Evolutionary conservation across 2,797 vertebrate species (phyloP).

Genomic region (Hypotaenidia okinawae): DNA sequence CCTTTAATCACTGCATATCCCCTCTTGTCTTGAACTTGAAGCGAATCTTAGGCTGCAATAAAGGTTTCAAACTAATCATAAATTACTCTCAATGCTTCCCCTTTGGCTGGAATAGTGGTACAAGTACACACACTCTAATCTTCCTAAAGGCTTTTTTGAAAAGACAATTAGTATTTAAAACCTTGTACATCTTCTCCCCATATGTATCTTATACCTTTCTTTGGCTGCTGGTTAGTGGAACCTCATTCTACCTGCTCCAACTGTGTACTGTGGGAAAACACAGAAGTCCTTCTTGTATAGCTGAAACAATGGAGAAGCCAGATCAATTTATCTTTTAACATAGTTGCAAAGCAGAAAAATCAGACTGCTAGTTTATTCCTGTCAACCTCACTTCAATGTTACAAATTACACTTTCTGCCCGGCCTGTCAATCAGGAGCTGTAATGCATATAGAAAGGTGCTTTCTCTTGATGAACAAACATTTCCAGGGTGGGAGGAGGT

Average conservation of each 20-base stretch:
- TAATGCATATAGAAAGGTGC: background rate
- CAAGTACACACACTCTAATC: background rate
- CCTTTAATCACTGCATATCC: background rate
- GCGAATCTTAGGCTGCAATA: background rate
- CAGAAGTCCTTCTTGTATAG: background rate
- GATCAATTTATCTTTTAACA: slow-evolving; percentile 34
- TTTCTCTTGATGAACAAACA: slow-evolving; percentile 23
- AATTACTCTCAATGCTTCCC: background rate
- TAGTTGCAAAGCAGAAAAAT: slow-evolving; percentile 14
- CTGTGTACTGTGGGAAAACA: background rate
- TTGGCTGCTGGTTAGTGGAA: background rate
- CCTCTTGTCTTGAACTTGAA: background rate
- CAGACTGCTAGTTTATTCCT: slow-evolving; percentile 37
- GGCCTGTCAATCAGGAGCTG: slow-evolving; percentile 8
- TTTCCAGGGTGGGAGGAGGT: slow-evolving; percentile 4
- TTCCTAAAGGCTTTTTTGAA: background rate
- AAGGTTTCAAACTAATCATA: slow-evolving; percentile 7
- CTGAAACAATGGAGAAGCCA: background rate
- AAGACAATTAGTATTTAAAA: slow-evolving; percentile 2
- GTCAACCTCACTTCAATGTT: slow-evolving; percentile 34
- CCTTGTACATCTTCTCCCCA: background rate
- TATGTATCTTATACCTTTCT: background rate
- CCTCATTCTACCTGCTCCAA: background rate
- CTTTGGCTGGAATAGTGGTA: background rate
- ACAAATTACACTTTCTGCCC: slow-evolving; percentile 38